Percentiles rank a stretch among this genome's conserved stretches.
phyloP scores from a whole-genome alignment of 2,888 invertebrate genomes.

The Adineta ricciae region DNA sequence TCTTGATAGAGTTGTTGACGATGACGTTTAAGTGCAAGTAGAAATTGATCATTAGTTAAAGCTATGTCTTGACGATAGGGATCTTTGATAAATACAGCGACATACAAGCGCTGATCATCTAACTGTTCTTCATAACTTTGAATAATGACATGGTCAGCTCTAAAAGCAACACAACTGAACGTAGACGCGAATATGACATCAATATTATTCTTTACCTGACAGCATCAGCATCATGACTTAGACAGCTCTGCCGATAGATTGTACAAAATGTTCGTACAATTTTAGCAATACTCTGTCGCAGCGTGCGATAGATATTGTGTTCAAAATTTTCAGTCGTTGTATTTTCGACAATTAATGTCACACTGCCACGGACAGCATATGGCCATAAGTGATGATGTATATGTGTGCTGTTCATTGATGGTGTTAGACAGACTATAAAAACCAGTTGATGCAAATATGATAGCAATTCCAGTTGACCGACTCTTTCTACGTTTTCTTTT shows the following conservation, averaged over 20 bases:
- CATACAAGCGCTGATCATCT: constrained; percentile 5
- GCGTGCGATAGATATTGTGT: not conserved
- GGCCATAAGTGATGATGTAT: constrained; percentile 1
- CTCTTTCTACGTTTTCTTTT: not conserved
- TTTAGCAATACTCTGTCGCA: not conserved
- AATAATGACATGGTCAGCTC: not conserved
- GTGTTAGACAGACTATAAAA: not conserved
- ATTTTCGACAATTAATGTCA: constrained; percentile 20
- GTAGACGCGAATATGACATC: not conserved
- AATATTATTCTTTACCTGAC: not conserved
- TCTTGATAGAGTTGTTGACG: not conserved
- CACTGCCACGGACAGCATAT: not conserved
- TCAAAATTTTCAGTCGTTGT: constrained; percentile 10
- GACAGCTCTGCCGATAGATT: not conserved
- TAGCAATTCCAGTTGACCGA: not conserved
- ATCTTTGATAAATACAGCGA: constrained; percentile 9
- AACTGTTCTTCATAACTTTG: not conserved
- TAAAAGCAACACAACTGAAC: not conserved
- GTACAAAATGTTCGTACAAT: not conserved
- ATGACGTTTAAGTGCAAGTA: not conserved
- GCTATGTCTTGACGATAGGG: constrained; percentile 11
- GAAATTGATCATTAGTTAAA: constrained; percentile 18
- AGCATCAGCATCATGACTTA: not conserved
- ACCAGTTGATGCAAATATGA: not conserved
- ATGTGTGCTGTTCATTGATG: not conserved